Conservation (phyloP, 1,140 invertebrate genomes). For the Mylabris phalerata region DNA sequence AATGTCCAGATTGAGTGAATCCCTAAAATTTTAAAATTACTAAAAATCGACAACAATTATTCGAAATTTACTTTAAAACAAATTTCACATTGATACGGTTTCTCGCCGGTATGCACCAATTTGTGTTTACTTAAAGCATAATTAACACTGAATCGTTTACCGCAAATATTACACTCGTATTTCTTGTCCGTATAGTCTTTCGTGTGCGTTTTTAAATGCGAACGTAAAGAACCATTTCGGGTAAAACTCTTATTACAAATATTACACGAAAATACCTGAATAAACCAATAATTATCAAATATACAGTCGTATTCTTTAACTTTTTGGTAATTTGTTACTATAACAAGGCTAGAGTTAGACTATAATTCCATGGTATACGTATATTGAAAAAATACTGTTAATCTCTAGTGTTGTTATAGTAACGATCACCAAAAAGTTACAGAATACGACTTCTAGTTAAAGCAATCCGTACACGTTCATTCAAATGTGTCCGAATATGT, state of each 20-base stretch:
- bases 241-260: conserved; percentile 11
- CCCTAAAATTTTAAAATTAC: not conserved
- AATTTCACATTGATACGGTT: conserved; percentile 24
- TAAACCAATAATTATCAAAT: not conserved
- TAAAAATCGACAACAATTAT: not conserved
- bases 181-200: conserved; percentile 11
- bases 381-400: too few species aligned
- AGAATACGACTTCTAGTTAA: too few species aligned
- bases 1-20: conserved; percentile 36
- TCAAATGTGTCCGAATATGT: conserved; percentile 9
- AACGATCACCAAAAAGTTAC: too few species aligned
- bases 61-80: conserved; percentile 16
- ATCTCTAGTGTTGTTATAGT: too few species aligned
- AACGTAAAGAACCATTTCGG: conserved; percentile 7
- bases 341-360: not conserved
- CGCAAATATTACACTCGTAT: conserved; percentile 11
- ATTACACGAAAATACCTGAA: conserved; percentile 8
- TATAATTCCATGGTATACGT: too few species aligned
- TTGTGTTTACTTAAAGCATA: conserved; percentile 26
- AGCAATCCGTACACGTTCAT: not conserved
- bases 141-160: conserved; percentile 12
- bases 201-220: conserved; percentile 10
- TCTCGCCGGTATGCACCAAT: conserved; percentile 29
- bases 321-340: too few species aligned
- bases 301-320: too few species aligned